Evolutionary conservation across 1,140 invertebrate genomes (phyloP), one percentile per base, ranked within the genome.

Genomic region (Helicoverpa zea): DNA sequence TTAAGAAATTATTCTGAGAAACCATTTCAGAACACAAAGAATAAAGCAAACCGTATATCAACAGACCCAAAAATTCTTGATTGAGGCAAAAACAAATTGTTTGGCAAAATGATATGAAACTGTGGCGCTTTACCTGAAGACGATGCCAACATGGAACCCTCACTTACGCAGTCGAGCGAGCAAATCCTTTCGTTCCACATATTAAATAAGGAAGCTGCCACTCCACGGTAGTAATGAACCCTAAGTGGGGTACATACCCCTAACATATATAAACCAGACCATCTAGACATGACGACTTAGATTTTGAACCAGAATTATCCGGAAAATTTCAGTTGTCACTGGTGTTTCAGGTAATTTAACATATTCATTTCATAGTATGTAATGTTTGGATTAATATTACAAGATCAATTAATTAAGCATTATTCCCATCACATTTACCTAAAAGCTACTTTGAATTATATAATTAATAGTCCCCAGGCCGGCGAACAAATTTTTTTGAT

Each of bases 171-270:
- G 61, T 54, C 54, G 75, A 56, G 12, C 23, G 61, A 51, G 13
- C 75, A 66, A 43, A 66, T 77, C 75, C 75, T 64, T 77, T 77
- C 75, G 61, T 64, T 77, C 75, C 61, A 66, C 75, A 77, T 77
- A 77, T 77, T 77, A 77, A 77, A 64, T 77, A 77, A 77, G 75
- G 75, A 77, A 77, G 61, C 61, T 66, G 61, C 47, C 75, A 54
- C 23, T 51, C 49, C n/a, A 66, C 23, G 16, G 75, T 16, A 49
- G 75, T 35, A 77, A 77, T 77, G 75, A 77, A 61, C 23, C 61
- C 75, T 77, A 66, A 76, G 74, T 76, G 64, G 74, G 74, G 74
- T 76, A 56, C 73, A 61, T 75, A 14, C 52, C 74, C 58, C 74
- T 14, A 29, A 47, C 3, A 18, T 18, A 51, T 35, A 23, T 61